A percentile compares a stretch with the other conserved stretches of the same genome.
Evolutionary conservation across 2,113 vertebrate species (phyloP).

Genomic region (Sorex fumeus): DNA sequence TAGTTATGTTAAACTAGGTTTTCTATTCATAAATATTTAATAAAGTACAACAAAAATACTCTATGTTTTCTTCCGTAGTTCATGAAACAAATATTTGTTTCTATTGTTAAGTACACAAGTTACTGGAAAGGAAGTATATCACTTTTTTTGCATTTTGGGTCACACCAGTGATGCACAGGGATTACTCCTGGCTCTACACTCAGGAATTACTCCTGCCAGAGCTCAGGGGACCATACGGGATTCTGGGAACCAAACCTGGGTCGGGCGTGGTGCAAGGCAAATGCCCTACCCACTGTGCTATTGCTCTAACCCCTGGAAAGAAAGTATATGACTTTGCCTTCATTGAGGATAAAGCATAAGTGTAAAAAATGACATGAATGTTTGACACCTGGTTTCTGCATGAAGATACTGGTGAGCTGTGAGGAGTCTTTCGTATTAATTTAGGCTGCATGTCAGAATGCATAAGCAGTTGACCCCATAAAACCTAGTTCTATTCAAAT

Average conservation of each 20-base stretch:
- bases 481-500: not conserved
- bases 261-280: too few relatives aligned
- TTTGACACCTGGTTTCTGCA: not conserved
- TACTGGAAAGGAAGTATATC: not conserved
- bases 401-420: not conserved
- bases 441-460: not conserved
- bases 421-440: not conserved
- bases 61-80: not conserved
- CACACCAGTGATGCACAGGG: too few relatives aligned
- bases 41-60: not conserved
- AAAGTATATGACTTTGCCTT: not conserved
- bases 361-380: not conserved
- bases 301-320: too few relatives aligned
- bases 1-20: not conserved
- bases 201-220: too few relatives aligned
- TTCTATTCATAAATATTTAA: not conserved
- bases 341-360: not conserved
- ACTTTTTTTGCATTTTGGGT: not conserved
- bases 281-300: too few relatives aligned
- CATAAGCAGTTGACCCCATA: not conserved
- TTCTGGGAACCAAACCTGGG: too few relatives aligned
- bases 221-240: too few relatives aligned
- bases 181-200: too few relatives aligned
- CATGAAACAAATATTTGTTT: not conserved
- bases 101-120: not conserved